Evolutionary conservation across 2,797 vertebrate genomes (phyloP).

Genomic region (Acropternis orthonyx): DNA sequence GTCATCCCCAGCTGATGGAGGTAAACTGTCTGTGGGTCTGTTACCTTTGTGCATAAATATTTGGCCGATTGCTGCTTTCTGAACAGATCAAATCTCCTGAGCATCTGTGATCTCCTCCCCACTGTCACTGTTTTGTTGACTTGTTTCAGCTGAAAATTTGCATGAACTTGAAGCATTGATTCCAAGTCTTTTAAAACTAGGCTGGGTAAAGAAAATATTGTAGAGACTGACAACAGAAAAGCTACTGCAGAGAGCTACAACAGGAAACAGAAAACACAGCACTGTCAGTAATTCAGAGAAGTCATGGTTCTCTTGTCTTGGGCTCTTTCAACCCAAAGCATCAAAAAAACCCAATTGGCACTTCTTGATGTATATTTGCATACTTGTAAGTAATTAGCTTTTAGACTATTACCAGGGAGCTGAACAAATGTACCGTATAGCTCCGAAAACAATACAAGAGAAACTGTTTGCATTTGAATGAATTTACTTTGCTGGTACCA

Average conservation of each 20-base stretch:
- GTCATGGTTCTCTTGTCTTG: background rate
- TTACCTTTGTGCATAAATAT: background rate
- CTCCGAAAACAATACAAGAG: constrained; percentile 52
- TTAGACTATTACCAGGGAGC: constrained; percentile 50
- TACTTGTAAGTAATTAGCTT: constrained; percentile 69
- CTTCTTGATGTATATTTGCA: constrained; percentile 40
- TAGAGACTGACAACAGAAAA: background rate
- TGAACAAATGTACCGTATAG: constrained; percentile 46
- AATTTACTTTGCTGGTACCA: constrained; percentile 49
- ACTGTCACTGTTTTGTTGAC: background rate
- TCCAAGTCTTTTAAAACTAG: constrained; percentile 13
- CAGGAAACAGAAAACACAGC: background rate
- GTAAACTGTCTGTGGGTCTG: background rate
- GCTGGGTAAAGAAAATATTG: background rate
- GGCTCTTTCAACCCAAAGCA: constrained; percentile 38
- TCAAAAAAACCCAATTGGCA: constrained; percentile 30
- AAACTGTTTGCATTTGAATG: constrained; percentile 63
- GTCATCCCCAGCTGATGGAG: background rate
- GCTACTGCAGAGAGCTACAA: background rate
- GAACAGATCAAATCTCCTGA: background rate
- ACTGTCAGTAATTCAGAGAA: background rate
- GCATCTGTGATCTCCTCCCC: background rate
- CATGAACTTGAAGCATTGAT: background rate
- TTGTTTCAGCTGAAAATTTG: background rate
- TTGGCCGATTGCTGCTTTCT: background rate